phyloP scores from a whole-genome alignment of 2,113 vertebrate genomes.

The Gnathonemus longibarbis region DNA sequence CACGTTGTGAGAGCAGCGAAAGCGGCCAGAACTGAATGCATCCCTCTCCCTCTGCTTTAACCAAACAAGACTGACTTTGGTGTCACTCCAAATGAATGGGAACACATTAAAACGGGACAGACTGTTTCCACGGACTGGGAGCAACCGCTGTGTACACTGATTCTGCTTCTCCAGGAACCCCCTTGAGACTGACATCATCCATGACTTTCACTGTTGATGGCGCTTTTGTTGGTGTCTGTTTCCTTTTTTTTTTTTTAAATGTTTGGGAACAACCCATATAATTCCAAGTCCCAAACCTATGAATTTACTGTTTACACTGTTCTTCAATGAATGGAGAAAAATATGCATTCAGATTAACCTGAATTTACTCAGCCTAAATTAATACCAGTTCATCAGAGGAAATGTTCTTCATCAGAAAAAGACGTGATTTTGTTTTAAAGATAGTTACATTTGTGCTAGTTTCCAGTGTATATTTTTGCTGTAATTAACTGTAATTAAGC shows the following conservation, averaged over 20 bases:
- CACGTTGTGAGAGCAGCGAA: constrained; percentile 41
- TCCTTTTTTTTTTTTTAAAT: background rate
- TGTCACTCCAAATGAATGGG: background rate
- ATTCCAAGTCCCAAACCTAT: background rate
- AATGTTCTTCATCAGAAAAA: background rate
- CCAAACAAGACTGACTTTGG: background rate
- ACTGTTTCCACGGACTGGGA: background rate
- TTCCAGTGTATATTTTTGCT: background rate
- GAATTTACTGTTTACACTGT: constrained; percentile 5
- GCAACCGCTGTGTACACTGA: background rate
- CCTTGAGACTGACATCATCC: background rate
- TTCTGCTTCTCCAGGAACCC: background rate
- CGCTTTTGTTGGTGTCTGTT: background rate
- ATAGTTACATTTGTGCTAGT: background rate
- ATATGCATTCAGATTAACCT: background rate
- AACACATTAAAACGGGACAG: background rate
- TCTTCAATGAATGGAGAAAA: background rate
- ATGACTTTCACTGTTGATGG: background rate
- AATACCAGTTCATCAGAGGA: background rate
- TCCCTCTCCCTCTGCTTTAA: background rate
- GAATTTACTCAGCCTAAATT: background rate
- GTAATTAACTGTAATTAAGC: background rate
- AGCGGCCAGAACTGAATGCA: background rate
- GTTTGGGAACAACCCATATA: background rate
- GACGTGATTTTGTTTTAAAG: background rate